Conservation (phyloP, 2,888 invertebrate genomes). For the Aphodius sticticus region DNA sequence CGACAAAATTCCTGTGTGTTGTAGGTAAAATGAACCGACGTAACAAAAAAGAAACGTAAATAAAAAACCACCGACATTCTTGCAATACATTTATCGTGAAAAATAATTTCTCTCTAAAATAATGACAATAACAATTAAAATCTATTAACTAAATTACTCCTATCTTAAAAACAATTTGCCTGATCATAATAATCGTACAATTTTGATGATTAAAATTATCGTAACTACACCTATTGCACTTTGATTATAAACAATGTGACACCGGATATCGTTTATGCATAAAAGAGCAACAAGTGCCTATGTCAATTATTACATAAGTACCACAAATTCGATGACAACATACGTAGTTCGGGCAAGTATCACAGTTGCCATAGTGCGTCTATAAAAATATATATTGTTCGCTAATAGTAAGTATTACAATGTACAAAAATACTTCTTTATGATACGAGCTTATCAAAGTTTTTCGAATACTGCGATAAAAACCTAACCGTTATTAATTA, state of each 20-base stretch:
- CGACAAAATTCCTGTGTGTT: too few relatives aligned
- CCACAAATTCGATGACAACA: not conserved
- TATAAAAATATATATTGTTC: not conserved
- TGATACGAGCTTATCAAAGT: not conserved
- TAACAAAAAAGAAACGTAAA: not conserved
- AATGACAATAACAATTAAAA: not conserved
- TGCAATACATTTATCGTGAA: conserved; percentile 4
- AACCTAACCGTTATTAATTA: not conserved
- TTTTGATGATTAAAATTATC: not conserved
- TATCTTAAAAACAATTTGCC: not conserved
- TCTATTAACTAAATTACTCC: not conserved
- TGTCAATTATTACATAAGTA: not conserved
- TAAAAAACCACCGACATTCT: not conserved
- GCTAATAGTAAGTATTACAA: not conserved
- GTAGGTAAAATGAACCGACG: not conserved
- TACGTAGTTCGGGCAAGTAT: not conserved
- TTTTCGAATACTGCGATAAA: not conserved
- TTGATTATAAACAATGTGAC: too few relatives aligned
- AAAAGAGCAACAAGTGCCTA: too few relatives aligned
- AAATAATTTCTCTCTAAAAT: not conserved
- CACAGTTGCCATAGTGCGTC: not conserved
- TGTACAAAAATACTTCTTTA: not conserved
- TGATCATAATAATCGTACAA: conserved; percentile 4
- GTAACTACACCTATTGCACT: not conserved
- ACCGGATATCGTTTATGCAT: too few relatives aligned